Evolutionary conservation across 1,140 invertebrate genomes (phyloP).

Genomic region (Micrasema minimum): DNA sequence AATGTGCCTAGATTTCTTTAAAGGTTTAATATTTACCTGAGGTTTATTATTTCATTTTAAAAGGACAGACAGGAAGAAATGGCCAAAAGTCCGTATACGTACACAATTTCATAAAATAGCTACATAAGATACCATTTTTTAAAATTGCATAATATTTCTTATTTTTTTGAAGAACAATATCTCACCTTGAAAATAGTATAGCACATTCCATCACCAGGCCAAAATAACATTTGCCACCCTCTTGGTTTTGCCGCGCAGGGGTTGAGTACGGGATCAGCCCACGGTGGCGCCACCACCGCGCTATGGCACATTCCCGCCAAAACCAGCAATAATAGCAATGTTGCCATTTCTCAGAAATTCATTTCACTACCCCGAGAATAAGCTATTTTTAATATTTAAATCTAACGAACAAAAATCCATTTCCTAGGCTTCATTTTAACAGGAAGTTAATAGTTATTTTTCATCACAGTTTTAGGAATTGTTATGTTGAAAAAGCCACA

Average conservation of each 20-base stretch:
- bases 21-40: too few species aligned
- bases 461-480: too few species aligned
- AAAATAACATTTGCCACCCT: slow-evolving; percentile 86
- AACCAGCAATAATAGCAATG: slow-evolving; percentile 4
- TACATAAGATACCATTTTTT: too few species aligned
- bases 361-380: neutral
- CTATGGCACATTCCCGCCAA: slow-evolving; percentile 50
- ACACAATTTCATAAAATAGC: too few species aligned
- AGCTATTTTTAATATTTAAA: neutral
- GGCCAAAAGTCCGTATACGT: too few species aligned
- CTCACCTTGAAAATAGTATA: slow-evolving; percentile 83
- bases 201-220: slow-evolving; percentile 83
- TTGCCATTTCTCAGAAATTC: slow-evolving; percentile 8
- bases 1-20: too few species aligned
- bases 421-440: slow-evolving; percentile 14
- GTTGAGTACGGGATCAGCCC: slow-evolving; percentile 83
- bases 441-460: neutral
- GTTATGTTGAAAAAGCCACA: too few species aligned
- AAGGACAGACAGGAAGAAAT: too few species aligned
- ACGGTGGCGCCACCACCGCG: slow-evolving; percentile 82
- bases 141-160: too few species aligned
- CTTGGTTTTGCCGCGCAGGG: slow-evolving; percentile 81
- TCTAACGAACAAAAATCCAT: neutral
- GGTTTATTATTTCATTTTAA: too few species aligned
- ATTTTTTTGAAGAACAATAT: too few species aligned